phyloP scores from a whole-genome alignment of 2,113 vertebrate genomes.

The Gracilinanus agilis region DNA sequence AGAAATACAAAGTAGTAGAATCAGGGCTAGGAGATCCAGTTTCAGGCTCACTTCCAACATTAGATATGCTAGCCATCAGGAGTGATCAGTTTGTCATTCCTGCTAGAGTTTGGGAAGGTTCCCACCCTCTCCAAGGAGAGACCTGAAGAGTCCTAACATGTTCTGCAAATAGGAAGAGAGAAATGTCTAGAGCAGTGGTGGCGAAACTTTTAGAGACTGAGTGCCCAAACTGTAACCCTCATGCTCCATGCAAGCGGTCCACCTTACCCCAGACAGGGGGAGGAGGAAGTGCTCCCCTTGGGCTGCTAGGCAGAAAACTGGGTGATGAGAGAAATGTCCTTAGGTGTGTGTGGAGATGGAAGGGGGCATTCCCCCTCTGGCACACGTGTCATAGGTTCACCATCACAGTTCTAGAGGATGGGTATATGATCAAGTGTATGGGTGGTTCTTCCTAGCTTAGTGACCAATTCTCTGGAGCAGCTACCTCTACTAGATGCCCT shows the following conservation, averaged over 20 bases:
- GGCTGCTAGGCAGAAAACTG: too few relatives aligned
- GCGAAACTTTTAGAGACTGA: too few relatives aligned
- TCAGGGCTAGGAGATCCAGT: background rate
- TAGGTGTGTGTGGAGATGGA: too few relatives aligned
- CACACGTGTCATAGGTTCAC: too few relatives aligned
- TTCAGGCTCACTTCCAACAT: background rate
- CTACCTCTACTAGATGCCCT: background rate
- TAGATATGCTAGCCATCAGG: background rate
- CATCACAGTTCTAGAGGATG: too few relatives aligned
- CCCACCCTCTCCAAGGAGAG: background rate
- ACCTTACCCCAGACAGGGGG: too few relatives aligned
- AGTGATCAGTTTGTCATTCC: background rate
- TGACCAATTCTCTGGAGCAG: background rate
- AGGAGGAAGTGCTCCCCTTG: too few relatives aligned
- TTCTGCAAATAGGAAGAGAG: background rate
- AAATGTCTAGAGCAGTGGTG: background rate
- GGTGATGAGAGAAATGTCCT: too few relatives aligned
- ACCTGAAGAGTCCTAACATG: background rate
- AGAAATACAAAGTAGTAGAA: background rate
- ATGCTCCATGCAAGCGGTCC: too few relatives aligned
- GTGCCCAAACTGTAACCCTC: too few relatives aligned
- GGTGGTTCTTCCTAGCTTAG: background rate
- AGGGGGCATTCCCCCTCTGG: too few relatives aligned
- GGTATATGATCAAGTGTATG: background rate
- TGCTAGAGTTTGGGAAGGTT: background rate